Evolutionary conservation across 2,113 vertebrate genomes (phyloP), one percentile per base, ranked within the genome.

Genomic region (Oncorhynchus tshawytscha): DNA sequence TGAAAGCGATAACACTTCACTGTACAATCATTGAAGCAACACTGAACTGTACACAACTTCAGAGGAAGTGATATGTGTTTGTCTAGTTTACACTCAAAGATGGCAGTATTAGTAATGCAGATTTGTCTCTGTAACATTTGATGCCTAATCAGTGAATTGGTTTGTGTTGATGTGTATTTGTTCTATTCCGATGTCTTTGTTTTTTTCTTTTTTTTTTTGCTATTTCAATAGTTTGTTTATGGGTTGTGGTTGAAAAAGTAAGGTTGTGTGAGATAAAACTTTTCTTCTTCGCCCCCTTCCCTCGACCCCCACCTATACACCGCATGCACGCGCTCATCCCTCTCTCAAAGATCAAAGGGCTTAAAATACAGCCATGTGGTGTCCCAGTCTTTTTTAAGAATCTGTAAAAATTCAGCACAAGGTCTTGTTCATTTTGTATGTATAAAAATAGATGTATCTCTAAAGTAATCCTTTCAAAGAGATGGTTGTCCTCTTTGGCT

Each of bases 361-460:
- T 89, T 90, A 86, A 92, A 91, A 91, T 91, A 92, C 94, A 95
- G 91, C 91, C 91, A 93, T 93, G 91, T 91, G 90, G 91, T 93
- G 93, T 92, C 92, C 91, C 92, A 93, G 93, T 92, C 92, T 91
- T 85, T 89, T 91, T 94, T 93, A 94, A 94, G 94, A 94, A 94
- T 94, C 93, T 93, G 94, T 94, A 95, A 94, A 95, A 95, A 95
- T 94, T 94, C 92, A 93, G 94, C 94, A 93, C 93, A 94, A 94
- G 93, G 92, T 94, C 93, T 94, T 92, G 90, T 91, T 92, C 91
- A 91, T 93, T 93, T 92, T 92, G 94, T 95, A 93, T 94, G 92
- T 95, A 95, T 94, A 95, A 95, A 95, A 95, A 95, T 95, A 95
- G 94, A 95, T 94, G 93, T 93, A 93, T 94, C 88, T 93, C 87